These are phyloP conservation scores for Bombycilla garrulus DNA, from an alignment of 2,113 vertebrate species.

Conservation along the genomic window DNA sequence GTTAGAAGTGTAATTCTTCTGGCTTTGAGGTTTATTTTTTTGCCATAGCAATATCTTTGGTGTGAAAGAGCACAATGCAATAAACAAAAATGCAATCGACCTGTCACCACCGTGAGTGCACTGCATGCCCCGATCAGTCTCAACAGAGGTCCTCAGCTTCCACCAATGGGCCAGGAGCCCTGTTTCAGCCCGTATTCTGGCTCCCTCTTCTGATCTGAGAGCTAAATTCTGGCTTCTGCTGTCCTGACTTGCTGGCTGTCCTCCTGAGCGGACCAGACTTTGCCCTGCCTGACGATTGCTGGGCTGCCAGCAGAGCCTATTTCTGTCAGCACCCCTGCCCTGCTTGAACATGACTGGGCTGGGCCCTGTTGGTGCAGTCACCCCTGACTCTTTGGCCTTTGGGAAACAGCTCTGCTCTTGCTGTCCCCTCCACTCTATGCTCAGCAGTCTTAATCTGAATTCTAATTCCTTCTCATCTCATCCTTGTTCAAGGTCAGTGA, in stretches of 20 bases:
- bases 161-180: not conserved
- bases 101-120: not conserved
- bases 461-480: not conserved
- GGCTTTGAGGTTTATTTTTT: not conserved
- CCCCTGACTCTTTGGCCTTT: not conserved
- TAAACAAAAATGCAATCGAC: not conserved
- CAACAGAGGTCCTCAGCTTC: not conserved
- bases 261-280: not conserved
- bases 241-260: not conserved
- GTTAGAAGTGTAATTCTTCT: not conserved
- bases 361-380: not conserved
- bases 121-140: not conserved
- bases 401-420: not conserved
- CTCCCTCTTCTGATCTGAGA: not conserved
- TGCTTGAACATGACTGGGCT: accelerated
- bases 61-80: not conserved
- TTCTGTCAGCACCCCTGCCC: not conserved
- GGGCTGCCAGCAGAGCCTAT: not conserved
- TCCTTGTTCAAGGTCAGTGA: not conserved
- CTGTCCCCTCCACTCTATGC: not conserved
- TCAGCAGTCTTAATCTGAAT: not conserved
- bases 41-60: not conserved
- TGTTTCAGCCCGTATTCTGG: not conserved
- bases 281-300: accelerated
- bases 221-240: not conserved